A percentile compares a stretch with the other conserved stretches of the same genome.
These are phyloP conservation scores for Nephrotoma appendiculata DNA, from an alignment of 2,888 invertebrate species.

Conservation along the genomic window DNA sequence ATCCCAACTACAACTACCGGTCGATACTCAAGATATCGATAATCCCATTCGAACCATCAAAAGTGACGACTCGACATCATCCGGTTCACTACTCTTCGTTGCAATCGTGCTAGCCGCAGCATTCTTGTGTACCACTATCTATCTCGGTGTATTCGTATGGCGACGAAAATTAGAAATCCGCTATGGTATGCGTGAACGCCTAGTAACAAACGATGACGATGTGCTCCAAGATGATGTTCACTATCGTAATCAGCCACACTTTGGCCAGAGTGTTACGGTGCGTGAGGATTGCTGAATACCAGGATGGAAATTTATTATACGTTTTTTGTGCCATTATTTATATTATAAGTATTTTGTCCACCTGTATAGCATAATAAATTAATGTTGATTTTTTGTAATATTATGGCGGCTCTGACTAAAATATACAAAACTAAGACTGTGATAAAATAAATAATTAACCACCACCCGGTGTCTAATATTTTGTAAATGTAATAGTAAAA, in stretches of 20 bases:
- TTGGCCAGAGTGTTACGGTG: not conserved
- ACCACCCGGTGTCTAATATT: not conserved
- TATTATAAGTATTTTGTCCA: not conserved
- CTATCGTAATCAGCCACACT: not conserved
- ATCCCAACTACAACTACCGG: not conserved
- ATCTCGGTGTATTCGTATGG: slow-evolving; percentile 11
- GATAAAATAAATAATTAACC: not conserved
- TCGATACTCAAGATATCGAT: not conserved
- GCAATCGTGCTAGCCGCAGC: not conserved
- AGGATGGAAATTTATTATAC: not conserved
- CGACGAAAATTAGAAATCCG: slow-evolving; percentile 11
- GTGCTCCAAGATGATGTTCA: slow-evolving; percentile 12
- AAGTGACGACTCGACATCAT: not conserved
- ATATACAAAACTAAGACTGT: not conserved
- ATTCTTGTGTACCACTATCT: not conserved
- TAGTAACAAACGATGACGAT: slow-evolving; percentile 15
- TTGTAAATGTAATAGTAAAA: not conserved
- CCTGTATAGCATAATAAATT: not conserved
- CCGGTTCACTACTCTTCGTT: not conserved
- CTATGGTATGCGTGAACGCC: slow-evolving; percentile 14
- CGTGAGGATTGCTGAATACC: not conserved
- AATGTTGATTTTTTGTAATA: not conserved
- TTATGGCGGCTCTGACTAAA: not conserved
- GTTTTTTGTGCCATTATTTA: not conserved
- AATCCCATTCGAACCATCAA: not conserved